These are phyloP conservation scores for Cacoxenus indagator DNA, from an alignment of 2,888 invertebrate genomes.

Conservation along the genomic window DNA sequence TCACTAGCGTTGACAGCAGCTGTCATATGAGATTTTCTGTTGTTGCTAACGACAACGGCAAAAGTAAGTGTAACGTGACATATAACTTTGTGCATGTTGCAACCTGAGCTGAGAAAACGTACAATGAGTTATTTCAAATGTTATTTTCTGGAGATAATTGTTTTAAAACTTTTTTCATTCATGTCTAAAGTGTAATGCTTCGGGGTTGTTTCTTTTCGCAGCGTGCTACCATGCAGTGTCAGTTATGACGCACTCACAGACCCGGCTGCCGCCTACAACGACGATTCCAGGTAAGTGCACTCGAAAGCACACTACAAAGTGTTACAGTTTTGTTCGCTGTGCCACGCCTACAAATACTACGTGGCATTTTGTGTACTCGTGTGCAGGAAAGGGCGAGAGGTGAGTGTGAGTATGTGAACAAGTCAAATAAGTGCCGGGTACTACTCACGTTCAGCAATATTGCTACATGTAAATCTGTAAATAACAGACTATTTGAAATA, in stretches of 20 bases:
- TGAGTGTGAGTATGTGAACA: not conserved
- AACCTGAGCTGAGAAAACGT: not conserved
- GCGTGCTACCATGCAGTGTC: slow-evolving; percentile 77
- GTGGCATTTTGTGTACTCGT: not conserved
- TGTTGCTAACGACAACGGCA: not conserved
- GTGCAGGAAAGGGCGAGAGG: not conserved
- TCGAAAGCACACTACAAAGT: not conserved
- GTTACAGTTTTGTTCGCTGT: not conserved
- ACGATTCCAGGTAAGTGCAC: slow-evolving; percentile 66
- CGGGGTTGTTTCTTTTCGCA: slow-evolving; percentile 57
- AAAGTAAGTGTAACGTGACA: not conserved
- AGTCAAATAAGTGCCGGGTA: not conserved
- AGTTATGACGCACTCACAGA: slow-evolving; percentile 69
- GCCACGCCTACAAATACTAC: not conserved
- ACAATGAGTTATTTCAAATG: not conserved
- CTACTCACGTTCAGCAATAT: too few relatives aligned
- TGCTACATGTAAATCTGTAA: too few relatives aligned
- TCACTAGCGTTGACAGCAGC: slow-evolving; percentile 2
- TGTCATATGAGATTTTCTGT: slow-evolving; percentile 24
- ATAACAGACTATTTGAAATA: too few relatives aligned
- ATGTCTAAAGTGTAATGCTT: not conserved
- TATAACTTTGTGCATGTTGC: not conserved
- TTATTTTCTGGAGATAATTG: slow-evolving; percentile 24
- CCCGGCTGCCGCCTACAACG: slow-evolving; percentile 50
- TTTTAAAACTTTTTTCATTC: slow-evolving; percentile 23